Conservation (phyloP, 2,797 vertebrate species). For the Peromyscus nudipes region DNA sequence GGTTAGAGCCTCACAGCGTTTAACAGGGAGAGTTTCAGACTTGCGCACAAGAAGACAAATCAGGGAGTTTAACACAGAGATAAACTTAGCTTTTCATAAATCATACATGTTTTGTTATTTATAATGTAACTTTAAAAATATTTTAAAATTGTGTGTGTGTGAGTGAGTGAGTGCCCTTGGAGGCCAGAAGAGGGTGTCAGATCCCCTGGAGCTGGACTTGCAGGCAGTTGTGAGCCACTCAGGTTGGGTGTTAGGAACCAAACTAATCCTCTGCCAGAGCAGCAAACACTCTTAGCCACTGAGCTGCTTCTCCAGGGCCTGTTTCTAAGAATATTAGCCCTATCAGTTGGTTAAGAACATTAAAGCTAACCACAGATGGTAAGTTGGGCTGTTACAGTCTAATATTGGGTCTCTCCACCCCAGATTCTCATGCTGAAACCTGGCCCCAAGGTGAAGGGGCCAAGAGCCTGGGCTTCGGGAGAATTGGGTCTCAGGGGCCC, state of each 20-base stretch:
- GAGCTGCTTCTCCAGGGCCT: not conserved
- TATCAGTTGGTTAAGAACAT: not conserved
- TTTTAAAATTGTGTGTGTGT: not conserved
- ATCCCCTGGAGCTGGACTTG: not conserved
- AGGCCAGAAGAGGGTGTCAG: not conserved
- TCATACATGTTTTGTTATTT: not conserved
- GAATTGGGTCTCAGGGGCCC: not conserved
- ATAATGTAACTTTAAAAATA: not conserved
- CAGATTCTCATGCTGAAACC: not conserved
- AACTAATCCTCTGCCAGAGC: not conserved
- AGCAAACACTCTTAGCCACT: not conserved
- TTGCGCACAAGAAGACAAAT: not conserved
- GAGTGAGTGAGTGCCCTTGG: not conserved
- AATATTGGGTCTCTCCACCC: not conserved
- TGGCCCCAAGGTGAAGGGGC: not conserved
- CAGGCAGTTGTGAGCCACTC: not conserved
- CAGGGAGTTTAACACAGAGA: not conserved
- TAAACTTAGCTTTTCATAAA: not conserved
- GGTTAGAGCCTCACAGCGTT: too few species aligned
- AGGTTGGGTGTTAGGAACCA: not conserved
- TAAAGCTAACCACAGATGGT: not conserved
- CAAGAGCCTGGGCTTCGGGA: not conserved
- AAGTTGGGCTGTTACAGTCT: not conserved
- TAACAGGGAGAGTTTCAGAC: not conserved
- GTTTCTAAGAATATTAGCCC: not conserved